These are phyloP conservation scores for Nannospalax galili DNA, from an alignment of 2,113 vertebrate species.

Conservation along the genomic window DNA sequence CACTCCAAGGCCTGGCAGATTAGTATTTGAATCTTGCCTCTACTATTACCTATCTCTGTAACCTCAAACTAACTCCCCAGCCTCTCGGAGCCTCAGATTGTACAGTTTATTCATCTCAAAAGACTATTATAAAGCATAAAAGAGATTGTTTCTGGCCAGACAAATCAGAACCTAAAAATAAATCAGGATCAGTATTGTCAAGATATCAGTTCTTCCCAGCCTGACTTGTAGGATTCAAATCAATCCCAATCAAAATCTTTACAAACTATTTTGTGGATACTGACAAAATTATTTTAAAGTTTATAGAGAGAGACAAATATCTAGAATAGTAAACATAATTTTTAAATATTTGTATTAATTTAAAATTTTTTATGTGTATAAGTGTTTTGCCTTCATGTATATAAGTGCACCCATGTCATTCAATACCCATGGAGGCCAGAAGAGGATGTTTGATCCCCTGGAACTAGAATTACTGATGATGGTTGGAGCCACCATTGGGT, in stretches of 20 bases:
- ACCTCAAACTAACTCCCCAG: not conserved
- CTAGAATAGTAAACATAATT: not conserved
- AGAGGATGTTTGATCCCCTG: too few species aligned
- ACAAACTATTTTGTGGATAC: not conserved
- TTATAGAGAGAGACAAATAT: not conserved
- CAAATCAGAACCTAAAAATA: conserved; percentile 5
- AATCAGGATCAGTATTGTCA: not conserved
- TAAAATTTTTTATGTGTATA: too few species aligned
- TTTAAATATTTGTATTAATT: not conserved
- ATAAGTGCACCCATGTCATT: too few species aligned
- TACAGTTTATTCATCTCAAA: not conserved
- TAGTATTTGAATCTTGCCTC: not conserved
- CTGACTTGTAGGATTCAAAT: not conserved
- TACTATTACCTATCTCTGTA: not conserved
- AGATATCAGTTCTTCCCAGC: not conserved
- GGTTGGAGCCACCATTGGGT: too few species aligned
- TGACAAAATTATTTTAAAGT: not conserved
- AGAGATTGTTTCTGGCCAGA: not conserved
- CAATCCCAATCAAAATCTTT: not conserved
- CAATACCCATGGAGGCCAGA: too few species aligned
- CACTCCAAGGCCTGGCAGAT: not conserved
- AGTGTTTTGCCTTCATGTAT: too few species aligned
- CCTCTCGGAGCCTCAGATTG: not conserved
- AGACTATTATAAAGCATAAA: not conserved
- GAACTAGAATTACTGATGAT: too few species aligned